Percentiles rank a stretch among this genome's conserved stretches.
These are phyloP conservation scores for Potamilus streckersoni DNA, from an alignment of 1,140 invertebrate species.

Conservation along the genomic window DNA sequence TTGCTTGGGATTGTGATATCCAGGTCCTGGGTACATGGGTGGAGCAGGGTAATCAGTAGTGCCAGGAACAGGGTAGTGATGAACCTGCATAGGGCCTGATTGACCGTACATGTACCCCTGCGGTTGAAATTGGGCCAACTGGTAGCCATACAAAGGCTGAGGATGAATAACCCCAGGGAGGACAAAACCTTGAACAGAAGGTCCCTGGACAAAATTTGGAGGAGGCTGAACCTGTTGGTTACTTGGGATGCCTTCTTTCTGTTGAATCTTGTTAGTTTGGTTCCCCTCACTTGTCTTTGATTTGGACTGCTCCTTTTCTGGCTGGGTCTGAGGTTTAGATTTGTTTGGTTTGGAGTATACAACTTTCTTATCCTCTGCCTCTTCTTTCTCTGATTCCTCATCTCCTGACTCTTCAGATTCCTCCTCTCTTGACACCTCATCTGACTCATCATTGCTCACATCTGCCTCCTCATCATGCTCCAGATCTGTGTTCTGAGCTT, in stretches of 20 bases:
- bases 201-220: slow-evolving; percentile 12
- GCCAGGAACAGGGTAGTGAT: not conserved
- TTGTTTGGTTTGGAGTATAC: slow-evolving; percentile 2
- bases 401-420: slow-evolving; percentile 11
- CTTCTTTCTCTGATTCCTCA: slow-evolving; percentile 7
- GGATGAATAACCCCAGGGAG: slow-evolving; percentile 21
- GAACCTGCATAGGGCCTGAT: not conserved
- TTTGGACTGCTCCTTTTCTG: not conserved
- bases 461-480: slow-evolving; percentile 30
- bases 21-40: not conserved
- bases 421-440: slow-evolving; percentile 8
- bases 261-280: not conserved
- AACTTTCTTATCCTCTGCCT: slow-evolving; percentile 11
- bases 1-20: slow-evolving; percentile 5
- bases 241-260: not conserved
- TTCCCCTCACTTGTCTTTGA: not conserved
- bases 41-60: not conserved
- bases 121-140: not conserved
- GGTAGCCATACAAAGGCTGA: slow-evolving; percentile 20
- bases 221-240: slow-evolving; percentile 5
- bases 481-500: slow-evolving; percentile 9
- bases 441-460: slow-evolving; percentile 4
- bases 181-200: slow-evolving; percentile 2
- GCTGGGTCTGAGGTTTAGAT: not conserved
- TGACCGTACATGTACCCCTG: not conserved